Evolutionary conservation across 2,113 vertebrate species (phyloP), one percentile per base, ranked within the genome.

Genomic region (Seriola dumerili): DNA sequence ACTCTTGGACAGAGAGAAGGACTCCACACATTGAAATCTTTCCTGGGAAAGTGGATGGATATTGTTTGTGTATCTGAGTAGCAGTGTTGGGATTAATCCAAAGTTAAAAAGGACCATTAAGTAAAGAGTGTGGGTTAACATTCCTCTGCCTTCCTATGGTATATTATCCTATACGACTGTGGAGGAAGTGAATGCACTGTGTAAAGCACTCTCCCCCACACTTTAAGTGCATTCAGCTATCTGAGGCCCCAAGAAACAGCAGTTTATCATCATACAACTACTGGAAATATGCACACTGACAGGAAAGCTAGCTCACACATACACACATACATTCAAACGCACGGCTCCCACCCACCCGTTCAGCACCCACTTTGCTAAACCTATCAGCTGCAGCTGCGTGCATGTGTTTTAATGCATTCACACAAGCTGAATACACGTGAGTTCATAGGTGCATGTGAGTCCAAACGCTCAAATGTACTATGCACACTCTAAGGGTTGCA

Each of bases 191-290:
- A 17, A 72, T 40, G 59, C 72, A 84, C 74, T 17, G 32, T 78
- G 55, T 75, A 69, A 73, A 46, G 50, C 10, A 34, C 76, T 62
- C 78, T 61, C 48, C 54, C 75, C 54, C 64, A 70, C 62, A 83
- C 84, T 83, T 81, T 77, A 82, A 82, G 81, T 87, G 75, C 67
- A 79, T 79, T 84, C 59, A 87, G 79, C 82, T 91, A 86, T 81
- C 68, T n/a, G 74, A 82, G 76, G 80, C 76, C 57, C 32, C 21
- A 36, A 87, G 83, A 93, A 90, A 84, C 76, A 85, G 72, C 77
- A 77, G 80, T 91, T 91, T 76, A 88, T 94, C 90, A 91, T 87
- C 85, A 64, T 52, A 58, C 72, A 85, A 83, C 85, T 85, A 66
- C 85, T 86, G 90, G 81, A 91, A 90, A 81, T 19, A 83, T 78